Percentiles rank a stretch among this genome's conserved stretches.
phyloP scores from a whole-genome alignment of 1,140 invertebrate species.

The Brachionus manjavacas region DNA sequence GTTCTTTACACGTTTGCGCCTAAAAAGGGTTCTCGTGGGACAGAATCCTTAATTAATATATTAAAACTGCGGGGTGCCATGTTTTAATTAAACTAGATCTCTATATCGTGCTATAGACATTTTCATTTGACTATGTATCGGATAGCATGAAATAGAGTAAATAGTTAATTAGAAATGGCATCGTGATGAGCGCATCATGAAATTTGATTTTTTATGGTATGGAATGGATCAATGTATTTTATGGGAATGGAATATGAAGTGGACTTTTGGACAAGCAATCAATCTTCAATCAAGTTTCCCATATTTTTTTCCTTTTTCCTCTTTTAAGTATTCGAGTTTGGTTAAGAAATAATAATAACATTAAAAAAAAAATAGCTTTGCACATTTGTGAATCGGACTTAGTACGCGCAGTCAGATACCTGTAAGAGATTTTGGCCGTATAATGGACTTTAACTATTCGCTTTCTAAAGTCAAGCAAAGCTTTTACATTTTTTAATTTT shows the following conservation, averaged over 20 bases:
- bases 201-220: not conserved
- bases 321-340: not conserved
- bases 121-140: too few species aligned
- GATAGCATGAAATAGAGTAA: not conserved
- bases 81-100: too few species aligned
- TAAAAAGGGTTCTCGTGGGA: not conserved
- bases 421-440: too few species aligned
- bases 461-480: not conserved
- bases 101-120: too few species aligned
- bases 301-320: not conserved
- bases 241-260: too few species aligned
- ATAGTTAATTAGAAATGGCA: not conserved
- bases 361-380: not conserved
- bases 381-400: not conserved
- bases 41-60: too few species aligned
- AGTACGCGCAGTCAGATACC: not conserved
- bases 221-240: too few species aligned
- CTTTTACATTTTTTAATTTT: not conserved
- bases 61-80: too few species aligned
- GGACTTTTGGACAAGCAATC: not conserved
- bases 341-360: not conserved
- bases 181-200: not conserved
- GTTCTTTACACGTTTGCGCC: too few species aligned
- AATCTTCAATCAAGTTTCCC: not conserved
- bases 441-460: not conserved